Percentiles rank a stretch among this genome's conserved stretches.
These are phyloP conservation scores for Anolis apletophallus DNA, from an alignment of 2,797 vertebrate genomes.

Conservation along the genomic window DNA sequence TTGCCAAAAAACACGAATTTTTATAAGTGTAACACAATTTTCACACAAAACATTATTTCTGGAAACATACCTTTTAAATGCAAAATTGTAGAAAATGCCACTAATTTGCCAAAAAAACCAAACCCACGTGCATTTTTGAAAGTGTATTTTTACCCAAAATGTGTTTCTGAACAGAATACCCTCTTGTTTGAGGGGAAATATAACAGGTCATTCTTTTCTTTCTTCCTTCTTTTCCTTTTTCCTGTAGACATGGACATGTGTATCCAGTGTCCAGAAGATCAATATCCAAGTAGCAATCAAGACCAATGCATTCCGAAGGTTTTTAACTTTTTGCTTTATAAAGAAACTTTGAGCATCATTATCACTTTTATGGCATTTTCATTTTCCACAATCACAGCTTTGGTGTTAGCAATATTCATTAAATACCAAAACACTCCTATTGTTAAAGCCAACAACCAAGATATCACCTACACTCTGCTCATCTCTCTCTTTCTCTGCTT, in stretches of 20 bases:
- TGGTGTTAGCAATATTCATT: constrained; percentile 9
- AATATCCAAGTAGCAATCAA: constrained; percentile 17
- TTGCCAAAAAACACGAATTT: no score
- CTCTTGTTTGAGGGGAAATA: no score
- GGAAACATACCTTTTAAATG: no score
- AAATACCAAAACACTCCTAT: constrained; percentile 19
- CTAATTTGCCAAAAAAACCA: no score
- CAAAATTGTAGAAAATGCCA: no score
- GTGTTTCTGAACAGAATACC: no score
- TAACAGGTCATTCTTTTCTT: neutral
- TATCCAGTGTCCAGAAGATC: constrained; percentile 6
- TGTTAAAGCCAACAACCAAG: constrained; percentile 14
- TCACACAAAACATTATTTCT: no score
- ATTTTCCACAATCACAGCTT: neutral
- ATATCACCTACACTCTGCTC: constrained; percentile 4
- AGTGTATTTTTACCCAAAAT: no score
- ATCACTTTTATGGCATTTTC: neutral
- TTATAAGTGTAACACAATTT: no score
- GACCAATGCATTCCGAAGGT: constrained; percentile 1
- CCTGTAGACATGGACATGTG: neutral
- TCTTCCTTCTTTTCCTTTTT: neutral
- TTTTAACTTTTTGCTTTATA: neutral
- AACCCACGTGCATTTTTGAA: no score
- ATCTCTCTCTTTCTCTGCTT: constrained; percentile 40
- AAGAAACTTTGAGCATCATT: neutral